These are phyloP conservation scores for Paratilapia polleni DNA, from an alignment of 2,113 vertebrate species.

Conservation along the genomic window DNA sequence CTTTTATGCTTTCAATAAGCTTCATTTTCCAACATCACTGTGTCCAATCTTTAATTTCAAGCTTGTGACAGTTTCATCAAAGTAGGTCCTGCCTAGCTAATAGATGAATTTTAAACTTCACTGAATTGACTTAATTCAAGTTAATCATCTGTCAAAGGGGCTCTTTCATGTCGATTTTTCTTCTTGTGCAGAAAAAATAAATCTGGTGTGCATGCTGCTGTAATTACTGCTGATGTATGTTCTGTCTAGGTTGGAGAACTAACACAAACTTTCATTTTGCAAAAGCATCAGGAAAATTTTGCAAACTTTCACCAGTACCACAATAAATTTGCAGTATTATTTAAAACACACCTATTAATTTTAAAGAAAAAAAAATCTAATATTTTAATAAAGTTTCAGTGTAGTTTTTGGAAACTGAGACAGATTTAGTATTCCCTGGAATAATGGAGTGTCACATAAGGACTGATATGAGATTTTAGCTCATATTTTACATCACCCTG, in stretches of 20 bases:
- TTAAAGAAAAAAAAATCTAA: neutral
- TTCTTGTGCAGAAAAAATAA: conserved; percentile 7
- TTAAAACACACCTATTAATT: too few relatives aligned
- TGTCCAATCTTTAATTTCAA: conserved; percentile 30
- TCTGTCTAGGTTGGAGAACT: neutral
- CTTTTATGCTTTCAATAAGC: neutral
- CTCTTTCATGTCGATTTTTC: neutral
- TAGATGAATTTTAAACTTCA: conserved; percentile 9
- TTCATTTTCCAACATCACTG: neutral
- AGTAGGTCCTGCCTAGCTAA: neutral
- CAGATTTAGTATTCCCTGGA: neutral
- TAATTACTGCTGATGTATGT: neutral
- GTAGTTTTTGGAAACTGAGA: neutral
- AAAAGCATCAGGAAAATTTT: neutral
- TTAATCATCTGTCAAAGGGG: neutral
- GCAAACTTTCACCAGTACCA: neutral
- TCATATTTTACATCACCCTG: too few relatives aligned
- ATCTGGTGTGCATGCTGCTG: neutral
- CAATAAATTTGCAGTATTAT: too few relatives aligned
- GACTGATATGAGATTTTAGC: too few relatives aligned
- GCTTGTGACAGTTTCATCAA: conserved; percentile 12
- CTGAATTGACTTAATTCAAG: neutral
- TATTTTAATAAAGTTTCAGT: neutral
- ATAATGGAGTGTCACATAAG: too few relatives aligned
- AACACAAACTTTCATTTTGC: neutral